Evolutionary conservation across 2,113 vertebrate genomes (phyloP).

Genomic region (Aphyosemion australe): DNA sequence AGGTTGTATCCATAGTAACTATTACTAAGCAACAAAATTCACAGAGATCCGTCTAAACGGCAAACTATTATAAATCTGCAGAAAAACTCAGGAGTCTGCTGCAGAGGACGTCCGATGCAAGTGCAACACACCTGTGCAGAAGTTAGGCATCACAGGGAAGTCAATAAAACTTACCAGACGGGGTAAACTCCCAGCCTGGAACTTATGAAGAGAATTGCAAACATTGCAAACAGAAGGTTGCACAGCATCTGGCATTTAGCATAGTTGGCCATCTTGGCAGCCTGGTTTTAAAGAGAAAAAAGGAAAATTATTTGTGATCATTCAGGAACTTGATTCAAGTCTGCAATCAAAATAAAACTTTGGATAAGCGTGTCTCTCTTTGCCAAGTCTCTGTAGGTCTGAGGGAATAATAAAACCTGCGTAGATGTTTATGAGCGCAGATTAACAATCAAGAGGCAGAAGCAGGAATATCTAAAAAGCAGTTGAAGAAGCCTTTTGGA

Average conservation of each 20-base stretch:
- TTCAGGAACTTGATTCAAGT: too few relatives aligned
- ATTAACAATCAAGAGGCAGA: too few relatives aligned
- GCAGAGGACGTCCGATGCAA: slow-evolving; percentile 7
- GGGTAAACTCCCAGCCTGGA: slow-evolving; percentile 92
- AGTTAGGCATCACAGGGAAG: not conserved
- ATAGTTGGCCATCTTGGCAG: slow-evolving; percentile 99
- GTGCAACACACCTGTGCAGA: slow-evolving; percentile 2
- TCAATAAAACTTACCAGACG: slow-evolving; percentile 87
- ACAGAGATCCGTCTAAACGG: slow-evolving; percentile 59
- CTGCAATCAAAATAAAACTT: too few relatives aligned
- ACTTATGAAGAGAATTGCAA: slow-evolving; percentile 93
- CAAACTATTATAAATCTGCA: slow-evolving; percentile 30
- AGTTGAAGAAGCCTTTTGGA: too few relatives aligned
- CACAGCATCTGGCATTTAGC: slow-evolving; percentile 97
- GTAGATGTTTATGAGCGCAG: too few relatives aligned
- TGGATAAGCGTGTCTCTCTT: too few relatives aligned
- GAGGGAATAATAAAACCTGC: too few relatives aligned
- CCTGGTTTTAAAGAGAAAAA: slow-evolving; percentile 79
- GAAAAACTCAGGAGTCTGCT: not conserved
- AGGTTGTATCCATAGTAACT: slow-evolving; percentile 80
- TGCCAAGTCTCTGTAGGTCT: too few relatives aligned
- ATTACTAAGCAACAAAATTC: slow-evolving; percentile 78
- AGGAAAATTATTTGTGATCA: too few relatives aligned
- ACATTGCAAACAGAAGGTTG: slow-evolving; percentile 93
- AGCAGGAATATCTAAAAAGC: too few relatives aligned